Conservation (phyloP, 2,888 invertebrate genomes). For the Drosophila barbarae region DNA sequence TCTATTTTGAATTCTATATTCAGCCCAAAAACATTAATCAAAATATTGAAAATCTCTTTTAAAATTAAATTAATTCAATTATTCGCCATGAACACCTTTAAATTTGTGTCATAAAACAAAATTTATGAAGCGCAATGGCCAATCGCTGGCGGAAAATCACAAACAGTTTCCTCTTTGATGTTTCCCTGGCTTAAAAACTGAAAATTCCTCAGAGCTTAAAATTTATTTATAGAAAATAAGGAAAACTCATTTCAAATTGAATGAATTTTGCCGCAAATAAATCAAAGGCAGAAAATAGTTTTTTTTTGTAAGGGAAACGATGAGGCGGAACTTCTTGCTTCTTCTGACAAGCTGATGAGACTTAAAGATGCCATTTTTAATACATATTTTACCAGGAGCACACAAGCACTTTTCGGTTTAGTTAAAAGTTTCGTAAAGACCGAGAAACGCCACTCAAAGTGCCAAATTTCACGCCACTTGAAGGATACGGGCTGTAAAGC, state of each 20-base stretch:
- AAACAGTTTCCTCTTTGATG: slow-evolving; percentile 8
- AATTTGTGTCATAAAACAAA: background rate
- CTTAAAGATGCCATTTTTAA: slow-evolving; percentile 63
- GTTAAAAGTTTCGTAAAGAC: slow-evolving; percentile 43
- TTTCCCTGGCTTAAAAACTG: background rate
- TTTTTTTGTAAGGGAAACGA: too few relatives aligned
- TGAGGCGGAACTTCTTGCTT: background rate
- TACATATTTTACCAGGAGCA: slow-evolving; percentile 60
- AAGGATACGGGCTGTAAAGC: slow-evolving; percentile 31
- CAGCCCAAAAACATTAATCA: background rate
- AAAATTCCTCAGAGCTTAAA: slow-evolving; percentile 30
- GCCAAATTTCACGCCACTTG: slow-evolving; percentile 70
- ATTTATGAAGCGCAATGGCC: background rate
- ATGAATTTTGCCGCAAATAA: slow-evolving; percentile 25
- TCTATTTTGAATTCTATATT: background rate
- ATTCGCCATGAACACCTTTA: background rate
- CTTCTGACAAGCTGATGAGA: slow-evolving; percentile 49
- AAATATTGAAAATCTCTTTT: background rate
- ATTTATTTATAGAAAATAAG: slow-evolving; percentile 35
- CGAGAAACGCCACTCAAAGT: slow-evolving; percentile 56
- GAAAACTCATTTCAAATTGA: slow-evolving; percentile 7
- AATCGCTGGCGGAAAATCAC: slow-evolving; percentile 15
- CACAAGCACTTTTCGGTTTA: slow-evolving; percentile 29
- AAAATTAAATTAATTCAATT: background rate
- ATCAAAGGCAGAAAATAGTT: slow-evolving; percentile 18